These are phyloP conservation scores for Equus quagga DNA, from an alignment of 2,113 vertebrate genomes.

Conservation along the genomic window DNA sequence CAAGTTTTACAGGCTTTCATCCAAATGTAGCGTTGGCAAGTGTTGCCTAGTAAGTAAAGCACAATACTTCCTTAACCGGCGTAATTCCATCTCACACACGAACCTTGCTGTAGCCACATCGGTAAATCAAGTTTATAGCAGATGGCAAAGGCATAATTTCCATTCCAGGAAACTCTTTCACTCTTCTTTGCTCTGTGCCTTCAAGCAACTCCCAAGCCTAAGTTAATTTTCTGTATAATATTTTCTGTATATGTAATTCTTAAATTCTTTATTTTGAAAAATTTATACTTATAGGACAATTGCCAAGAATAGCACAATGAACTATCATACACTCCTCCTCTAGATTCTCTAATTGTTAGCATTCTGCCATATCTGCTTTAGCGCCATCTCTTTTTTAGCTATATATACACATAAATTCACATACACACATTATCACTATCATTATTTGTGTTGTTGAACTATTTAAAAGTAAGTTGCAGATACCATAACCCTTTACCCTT, in stretches of 20 bases:
- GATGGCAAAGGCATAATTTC: conserved; percentile 2
- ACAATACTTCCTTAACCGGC: not conserved
- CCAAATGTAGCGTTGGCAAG: not conserved
- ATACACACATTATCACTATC: not conserved
- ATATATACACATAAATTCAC: not conserved
- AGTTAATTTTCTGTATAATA: not conserved
- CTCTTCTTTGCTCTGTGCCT: conserved; percentile 8
- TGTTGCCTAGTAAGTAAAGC: not conserved
- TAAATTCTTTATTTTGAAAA: conserved; percentile 15
- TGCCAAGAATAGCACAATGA: not conserved
- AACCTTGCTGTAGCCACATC: not conserved
- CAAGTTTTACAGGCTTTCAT: not conserved
- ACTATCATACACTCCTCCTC: not conserved
- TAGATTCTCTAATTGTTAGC: not conserved
- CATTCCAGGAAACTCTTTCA: conserved; percentile 17
- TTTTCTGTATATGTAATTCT: not conserved
- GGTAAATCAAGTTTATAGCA: not conserved
- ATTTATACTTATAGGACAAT: not conserved
- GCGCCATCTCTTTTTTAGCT: not conserved
- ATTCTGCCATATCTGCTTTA: not conserved
- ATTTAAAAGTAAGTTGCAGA: not conserved
- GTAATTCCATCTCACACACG: not conserved
- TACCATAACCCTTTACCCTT: not conserved
- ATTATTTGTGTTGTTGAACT: not conserved
- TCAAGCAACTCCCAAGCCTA: not conserved